phyloP scores from a whole-genome alignment of 2,797 vertebrate species.

The Steatocranus sp. region DNA sequence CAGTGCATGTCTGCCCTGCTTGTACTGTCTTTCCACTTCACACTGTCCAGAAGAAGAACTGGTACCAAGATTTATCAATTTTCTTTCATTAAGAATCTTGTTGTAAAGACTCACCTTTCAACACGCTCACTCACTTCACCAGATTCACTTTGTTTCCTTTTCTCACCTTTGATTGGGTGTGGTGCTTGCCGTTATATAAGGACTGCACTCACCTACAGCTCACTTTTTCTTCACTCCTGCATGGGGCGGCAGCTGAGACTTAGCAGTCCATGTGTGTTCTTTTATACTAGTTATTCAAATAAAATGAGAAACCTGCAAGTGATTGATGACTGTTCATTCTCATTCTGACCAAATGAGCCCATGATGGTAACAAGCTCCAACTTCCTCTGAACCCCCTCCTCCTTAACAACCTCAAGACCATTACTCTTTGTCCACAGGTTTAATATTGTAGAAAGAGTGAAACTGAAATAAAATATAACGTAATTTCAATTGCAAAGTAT shows the following conservation, averaged over 20 bases:
- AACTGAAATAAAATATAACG: background rate
- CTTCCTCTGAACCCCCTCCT: background rate
- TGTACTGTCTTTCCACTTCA: background rate
- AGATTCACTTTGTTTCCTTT: background rate
- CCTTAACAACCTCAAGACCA: background rate
- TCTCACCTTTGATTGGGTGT: background rate
- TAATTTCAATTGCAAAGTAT: background rate
- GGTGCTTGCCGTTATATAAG: rapidly evolving
- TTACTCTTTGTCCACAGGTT: background rate
- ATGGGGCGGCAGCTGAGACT: background rate
- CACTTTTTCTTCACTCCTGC: background rate
- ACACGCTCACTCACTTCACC: background rate
- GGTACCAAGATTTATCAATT: background rate
- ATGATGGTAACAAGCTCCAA: background rate
- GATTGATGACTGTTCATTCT: background rate
- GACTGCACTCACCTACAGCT: background rate
- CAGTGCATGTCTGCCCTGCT: rapidly evolving
- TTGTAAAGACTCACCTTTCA: background rate
- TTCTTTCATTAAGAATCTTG: background rate
- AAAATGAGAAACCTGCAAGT: rapidly evolving
- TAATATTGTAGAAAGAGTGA: background rate
- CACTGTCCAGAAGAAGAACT: background rate
- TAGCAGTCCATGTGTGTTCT: background rate
- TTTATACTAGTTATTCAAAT: background rate
- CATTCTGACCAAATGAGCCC: background rate